A percentile compares a stretch with the other conserved stretches of the same genome.
phyloP scores from a whole-genome alignment of 2,888 invertebrate genomes.

The Tenthredo scrophulariae region DNA sequence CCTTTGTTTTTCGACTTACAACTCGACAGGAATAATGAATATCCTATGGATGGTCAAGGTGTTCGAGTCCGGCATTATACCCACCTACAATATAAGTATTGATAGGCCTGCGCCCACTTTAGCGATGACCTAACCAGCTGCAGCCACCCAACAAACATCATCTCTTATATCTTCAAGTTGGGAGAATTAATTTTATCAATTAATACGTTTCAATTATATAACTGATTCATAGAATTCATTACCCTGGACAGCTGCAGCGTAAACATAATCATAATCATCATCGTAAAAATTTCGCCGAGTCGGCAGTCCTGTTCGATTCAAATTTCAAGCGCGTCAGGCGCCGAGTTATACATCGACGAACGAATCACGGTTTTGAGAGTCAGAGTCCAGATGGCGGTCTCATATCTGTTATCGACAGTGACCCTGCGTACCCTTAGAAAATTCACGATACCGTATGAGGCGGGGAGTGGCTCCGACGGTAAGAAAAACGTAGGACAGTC shows the following conservation, averaged over 20 bases:
- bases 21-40: constrained; percentile 23
- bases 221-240: not conserved
- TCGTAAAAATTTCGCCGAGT: not conserved
- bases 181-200: not conserved
- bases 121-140: constrained; percentile 43
- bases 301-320: not conserved
- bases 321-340: not conserved
- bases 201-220: not conserved
- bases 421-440: not conserved
- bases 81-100: not conserved
- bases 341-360: not conserved
- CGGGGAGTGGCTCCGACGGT: not conserved
- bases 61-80: not conserved
- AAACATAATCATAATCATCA: not conserved
- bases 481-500: not conserved
- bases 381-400: constrained; percentile 20
- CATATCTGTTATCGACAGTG: not conserved
- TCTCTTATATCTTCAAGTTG: not conserved
- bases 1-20: constrained; percentile 24
- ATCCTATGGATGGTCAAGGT: not conserved
- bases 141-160: not conserved
- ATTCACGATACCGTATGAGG: not conserved
- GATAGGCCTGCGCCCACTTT: constrained; percentile 16
- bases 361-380: not conserved
- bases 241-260: not conserved